A percentile compares a stretch with the other conserved stretches of the same genome.
Conservation (phyloP, 2,113 vertebrate species). For the Anhinga anhinga region DNA sequence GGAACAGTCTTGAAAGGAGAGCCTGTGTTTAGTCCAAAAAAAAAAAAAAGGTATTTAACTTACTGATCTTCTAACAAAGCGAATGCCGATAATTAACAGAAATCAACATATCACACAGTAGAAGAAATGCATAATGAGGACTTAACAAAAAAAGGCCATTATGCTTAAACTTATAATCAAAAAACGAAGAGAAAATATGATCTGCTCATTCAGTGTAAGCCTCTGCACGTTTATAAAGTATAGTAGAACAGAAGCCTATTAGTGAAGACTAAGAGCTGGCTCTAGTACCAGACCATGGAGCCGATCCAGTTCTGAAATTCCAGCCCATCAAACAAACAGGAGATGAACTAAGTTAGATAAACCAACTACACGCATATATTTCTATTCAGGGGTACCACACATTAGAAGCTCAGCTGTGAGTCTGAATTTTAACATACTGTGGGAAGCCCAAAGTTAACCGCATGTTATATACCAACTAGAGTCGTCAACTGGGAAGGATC, state of each 20-base stretch:
- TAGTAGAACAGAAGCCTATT: background rate
- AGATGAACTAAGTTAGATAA: background rate
- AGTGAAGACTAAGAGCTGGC: background rate
- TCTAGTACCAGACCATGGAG: background rate
- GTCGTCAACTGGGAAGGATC: background rate
- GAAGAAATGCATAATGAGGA: background rate
- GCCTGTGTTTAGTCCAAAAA: background rate
- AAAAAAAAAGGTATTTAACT: background rate
- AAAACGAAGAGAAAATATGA: background rate
- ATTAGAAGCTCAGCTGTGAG: background rate
- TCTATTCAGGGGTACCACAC: background rate
- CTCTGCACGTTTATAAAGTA: background rate
- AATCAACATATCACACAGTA: background rate
- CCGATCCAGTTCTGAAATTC: background rate
- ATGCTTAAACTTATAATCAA: background rate
- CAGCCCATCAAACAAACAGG: background rate
- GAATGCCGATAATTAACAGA: background rate
- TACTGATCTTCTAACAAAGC: background rate
- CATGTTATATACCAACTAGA: background rate
- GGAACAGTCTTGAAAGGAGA: background rate
- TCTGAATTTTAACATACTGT: background rate
- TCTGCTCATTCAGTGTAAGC: background rate
- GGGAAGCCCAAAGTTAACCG: background rate
- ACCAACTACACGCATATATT: background rate
- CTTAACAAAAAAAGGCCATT: background rate